Conservation (phyloP, 2,113 vertebrate genomes). For the Clupea harengus region DNA sequence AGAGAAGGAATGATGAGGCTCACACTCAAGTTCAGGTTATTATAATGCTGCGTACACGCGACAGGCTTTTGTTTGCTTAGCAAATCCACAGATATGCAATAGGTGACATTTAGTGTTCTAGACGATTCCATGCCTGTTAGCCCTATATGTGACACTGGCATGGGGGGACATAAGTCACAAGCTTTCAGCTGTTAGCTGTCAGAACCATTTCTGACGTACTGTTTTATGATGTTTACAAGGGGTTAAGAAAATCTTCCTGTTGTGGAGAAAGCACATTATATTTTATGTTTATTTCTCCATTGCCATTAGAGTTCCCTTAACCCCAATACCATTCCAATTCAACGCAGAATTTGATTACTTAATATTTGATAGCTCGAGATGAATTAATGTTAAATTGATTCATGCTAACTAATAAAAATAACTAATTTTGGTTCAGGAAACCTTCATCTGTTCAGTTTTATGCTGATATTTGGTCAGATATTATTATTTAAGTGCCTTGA, state of each 20-base stretch:
- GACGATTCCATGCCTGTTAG: not conserved
- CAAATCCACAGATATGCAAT: not conserved
- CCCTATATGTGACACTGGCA: not conserved
- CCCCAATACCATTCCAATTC: not conserved
- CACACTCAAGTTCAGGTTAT: too few relatives aligned
- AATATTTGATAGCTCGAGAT: not conserved
- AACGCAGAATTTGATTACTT: not conserved
- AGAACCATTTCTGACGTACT: not conserved
- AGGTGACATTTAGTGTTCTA: not conserved
- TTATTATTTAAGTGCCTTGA: not conserved
- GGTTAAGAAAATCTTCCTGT: not conserved
- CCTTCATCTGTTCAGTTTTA: not conserved
- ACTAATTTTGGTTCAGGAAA: not conserved
- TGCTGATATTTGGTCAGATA: not conserved
- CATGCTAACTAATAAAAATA: too few relatives aligned
- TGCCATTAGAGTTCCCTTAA: not conserved
- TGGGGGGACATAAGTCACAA: not conserved
- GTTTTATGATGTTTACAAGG: conserved; percentile 4
- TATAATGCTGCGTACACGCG: not conserved
- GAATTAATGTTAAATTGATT: not conserved
- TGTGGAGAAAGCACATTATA: not conserved
- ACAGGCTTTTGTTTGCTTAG: not conserved
- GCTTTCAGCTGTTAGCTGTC: conserved; percentile 13
- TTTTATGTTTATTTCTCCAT: not conserved
- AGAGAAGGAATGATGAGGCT: not conserved